Conservation (phyloP, 2,888 invertebrate species). For the Dryocosmus kuriphilus region DNA sequence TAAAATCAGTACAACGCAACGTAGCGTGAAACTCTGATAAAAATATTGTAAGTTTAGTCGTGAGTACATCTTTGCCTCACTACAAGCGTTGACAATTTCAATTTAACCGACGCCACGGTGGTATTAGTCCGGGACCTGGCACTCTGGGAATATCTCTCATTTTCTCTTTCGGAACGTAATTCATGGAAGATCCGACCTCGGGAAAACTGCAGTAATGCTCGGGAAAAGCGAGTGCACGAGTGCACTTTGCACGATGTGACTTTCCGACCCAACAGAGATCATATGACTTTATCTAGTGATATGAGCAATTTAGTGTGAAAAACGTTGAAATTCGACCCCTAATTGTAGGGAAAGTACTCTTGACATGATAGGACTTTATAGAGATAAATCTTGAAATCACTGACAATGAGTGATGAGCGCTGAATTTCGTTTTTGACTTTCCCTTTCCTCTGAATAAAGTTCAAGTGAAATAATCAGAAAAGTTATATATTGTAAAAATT, state of each 20-base stretch:
- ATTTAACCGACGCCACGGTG: not conserved
- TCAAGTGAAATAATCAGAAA: too few species aligned
- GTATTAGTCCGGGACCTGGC: not conserved
- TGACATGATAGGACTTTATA: not conserved
- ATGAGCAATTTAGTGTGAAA: conserved; percentile 7
- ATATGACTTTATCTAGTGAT: not conserved
- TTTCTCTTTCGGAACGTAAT: not conserved
- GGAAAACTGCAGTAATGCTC: not conserved
- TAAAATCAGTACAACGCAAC: not conserved
- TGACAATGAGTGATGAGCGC: too few species aligned
- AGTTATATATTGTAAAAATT: too few species aligned
- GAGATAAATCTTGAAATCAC: too few species aligned
- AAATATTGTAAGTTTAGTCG: not conserved
- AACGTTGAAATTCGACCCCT: not conserved
- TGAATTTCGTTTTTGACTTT: too few species aligned
- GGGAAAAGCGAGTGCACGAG: not conserved
- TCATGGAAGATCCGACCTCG: not conserved
- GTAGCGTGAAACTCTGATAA: not conserved
- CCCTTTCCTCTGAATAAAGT: too few species aligned
- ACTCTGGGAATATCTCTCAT: not conserved
- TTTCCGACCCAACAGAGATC: not conserved
- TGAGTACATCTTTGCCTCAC: not conserved
- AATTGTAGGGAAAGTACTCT: not conserved
- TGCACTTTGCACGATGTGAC: not conserved
- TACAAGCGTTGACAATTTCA: not conserved